phyloP scores from a whole-genome alignment of 2,797 vertebrate species.

The Micropoecilia bifurca region DNA sequence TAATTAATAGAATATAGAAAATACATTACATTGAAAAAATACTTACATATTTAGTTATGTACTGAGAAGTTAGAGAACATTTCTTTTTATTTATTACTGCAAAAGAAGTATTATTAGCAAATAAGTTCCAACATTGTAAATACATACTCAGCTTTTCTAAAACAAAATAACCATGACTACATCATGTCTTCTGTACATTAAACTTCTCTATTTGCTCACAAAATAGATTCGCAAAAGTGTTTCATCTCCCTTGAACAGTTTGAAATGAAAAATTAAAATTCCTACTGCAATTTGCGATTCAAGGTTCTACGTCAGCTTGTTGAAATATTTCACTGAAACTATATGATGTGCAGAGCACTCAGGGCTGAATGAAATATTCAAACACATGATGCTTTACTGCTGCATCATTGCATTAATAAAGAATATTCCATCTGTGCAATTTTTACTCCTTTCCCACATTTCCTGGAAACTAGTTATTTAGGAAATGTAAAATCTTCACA shows the following conservation, averaged over 20 bases:
- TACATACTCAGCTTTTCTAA: neutral
- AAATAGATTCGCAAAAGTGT: neutral
- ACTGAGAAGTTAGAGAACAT: neutral
- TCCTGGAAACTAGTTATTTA: neutral
- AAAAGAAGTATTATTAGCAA: neutral
- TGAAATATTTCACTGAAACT: slow-evolving; percentile 17
- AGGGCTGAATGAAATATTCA: slow-evolving; percentile 19
- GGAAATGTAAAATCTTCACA: neutral
- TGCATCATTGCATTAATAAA: slow-evolving; percentile 7
- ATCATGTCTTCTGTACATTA: no score
- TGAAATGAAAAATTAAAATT: neutral
- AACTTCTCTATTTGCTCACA: no score
- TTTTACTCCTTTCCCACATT: neutral
- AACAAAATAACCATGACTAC: neutral
- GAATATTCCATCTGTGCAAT: neutral
- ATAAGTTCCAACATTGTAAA: neutral
- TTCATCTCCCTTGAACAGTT: neutral
- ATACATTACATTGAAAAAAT: neutral
- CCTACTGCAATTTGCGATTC: neutral
- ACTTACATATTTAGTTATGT: neutral
- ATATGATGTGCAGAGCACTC: slow-evolving; percentile 16
- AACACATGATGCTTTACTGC: neutral
- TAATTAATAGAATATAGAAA: neutral
- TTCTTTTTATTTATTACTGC: neutral
- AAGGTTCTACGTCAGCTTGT: neutral